Conservation (phyloP, 2,888 invertebrate genomes). For the Scaptomyza tumidula region DNA sequence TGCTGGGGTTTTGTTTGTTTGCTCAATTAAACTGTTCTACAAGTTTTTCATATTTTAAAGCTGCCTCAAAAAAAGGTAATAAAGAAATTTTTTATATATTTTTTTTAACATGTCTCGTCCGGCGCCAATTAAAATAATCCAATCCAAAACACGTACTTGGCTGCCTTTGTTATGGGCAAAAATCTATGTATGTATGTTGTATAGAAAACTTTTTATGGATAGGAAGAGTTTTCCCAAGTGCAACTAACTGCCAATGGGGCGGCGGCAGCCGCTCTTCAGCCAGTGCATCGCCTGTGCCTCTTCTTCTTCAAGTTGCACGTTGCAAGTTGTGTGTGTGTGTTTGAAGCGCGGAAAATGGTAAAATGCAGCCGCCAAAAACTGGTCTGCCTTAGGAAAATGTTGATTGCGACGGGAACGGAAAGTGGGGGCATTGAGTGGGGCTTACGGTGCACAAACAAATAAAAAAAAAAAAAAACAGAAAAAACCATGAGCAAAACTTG, state of each 20-base stretch:
- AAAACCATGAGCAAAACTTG: slow-evolving; percentile 62
- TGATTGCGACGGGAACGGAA: slow-evolving; percentile 24
- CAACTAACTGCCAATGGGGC: slow-evolving; percentile 57
- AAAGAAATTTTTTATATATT: not conserved
- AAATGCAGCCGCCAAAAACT: slow-evolving; percentile 75
- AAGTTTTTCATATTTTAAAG: slow-evolving; percentile 12
- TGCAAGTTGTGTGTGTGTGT: slow-evolving; percentile 9
- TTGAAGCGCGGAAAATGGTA: slow-evolving; percentile 76
- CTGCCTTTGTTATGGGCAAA: slow-evolving; percentile 57
- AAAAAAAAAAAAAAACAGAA: slow-evolving; percentile 21
- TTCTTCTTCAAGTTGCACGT: slow-evolving; percentile 5
- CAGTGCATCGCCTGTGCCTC: slow-evolving; percentile 22
- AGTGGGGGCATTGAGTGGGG: slow-evolving; percentile 12
- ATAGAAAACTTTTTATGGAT: slow-evolving; percentile 46
- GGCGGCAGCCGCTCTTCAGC: slow-evolving; percentile 33
- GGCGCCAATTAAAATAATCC: slow-evolving; percentile 69
- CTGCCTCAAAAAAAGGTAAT: not conserved
- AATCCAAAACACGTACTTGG: slow-evolving; percentile 73
- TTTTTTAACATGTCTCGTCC: slow-evolving; percentile 33
- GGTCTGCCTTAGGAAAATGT: slow-evolving; percentile 70
- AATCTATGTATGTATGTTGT: slow-evolving; percentile 14
- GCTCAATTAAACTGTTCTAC: slow-evolving; percentile 31
- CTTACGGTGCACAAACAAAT: not conserved
- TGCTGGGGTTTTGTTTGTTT: slow-evolving; percentile 14
- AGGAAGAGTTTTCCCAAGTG: slow-evolving; percentile 58